A percentile compares a stretch with the other conserved stretches of the same genome.
phyloP scores from a whole-genome alignment of 2,797 vertebrate species.

The Trichosurus vulpecula region DNA sequence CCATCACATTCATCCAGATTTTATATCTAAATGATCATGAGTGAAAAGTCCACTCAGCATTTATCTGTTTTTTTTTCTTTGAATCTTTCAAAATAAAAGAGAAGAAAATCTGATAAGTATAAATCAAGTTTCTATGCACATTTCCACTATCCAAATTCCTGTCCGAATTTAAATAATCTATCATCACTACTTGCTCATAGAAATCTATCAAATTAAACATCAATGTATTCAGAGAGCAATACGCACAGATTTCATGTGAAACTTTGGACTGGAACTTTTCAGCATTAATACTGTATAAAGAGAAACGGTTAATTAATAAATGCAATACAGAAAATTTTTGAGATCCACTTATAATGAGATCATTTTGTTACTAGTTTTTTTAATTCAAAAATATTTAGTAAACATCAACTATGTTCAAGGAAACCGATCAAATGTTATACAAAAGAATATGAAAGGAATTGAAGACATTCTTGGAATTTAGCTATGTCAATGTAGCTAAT shows the following conservation, averaged over 20 bases:
- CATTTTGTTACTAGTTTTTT: not conserved
- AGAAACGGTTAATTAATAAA: not conserved
- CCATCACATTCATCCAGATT: not conserved
- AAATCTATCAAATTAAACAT: slow-evolving; percentile 2
- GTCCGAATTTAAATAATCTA: not conserved
- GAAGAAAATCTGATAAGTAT: not conserved
- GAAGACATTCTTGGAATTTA: not conserved
- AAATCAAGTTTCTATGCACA: not conserved
- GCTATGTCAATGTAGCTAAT: not conserved
- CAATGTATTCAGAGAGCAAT: slow-evolving; percentile 12
- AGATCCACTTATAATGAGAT: not conserved
- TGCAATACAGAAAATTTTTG: not conserved
- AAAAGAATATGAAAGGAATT: not conserved
- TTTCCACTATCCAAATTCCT: not conserved
- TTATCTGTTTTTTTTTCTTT: not conserved
- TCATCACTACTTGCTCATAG: not conserved
- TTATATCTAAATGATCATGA: not conserved
- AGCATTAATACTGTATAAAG: slow-evolving; percentile 38
- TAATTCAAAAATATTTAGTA: not conserved
- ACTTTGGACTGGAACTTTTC: not conserved
- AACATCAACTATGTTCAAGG: not conserved
- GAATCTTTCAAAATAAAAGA: not conserved
- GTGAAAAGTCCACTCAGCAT: not conserved
- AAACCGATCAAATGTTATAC: not conserved
- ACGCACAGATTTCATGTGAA: not conserved